phyloP scores from a whole-genome alignment of 2,888 invertebrate species.

The Argyresthia goedartella region DNA sequence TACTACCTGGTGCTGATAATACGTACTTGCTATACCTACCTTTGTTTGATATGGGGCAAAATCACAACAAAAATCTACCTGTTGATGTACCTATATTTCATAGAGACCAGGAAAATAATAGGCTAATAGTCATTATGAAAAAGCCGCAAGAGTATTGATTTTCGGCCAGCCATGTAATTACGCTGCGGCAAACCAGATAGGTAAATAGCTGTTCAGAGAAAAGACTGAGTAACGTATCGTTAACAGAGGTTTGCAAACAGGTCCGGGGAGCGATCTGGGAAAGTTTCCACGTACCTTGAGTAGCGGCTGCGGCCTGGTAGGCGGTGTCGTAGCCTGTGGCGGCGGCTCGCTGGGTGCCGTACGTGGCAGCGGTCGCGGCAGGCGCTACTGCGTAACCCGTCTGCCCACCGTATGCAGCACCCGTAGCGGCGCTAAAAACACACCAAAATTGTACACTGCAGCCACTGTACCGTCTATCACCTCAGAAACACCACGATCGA shows the following conservation, averaged over 20 bases:
- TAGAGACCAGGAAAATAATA: too few relatives aligned
- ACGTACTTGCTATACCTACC: too few relatives aligned
- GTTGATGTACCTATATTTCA: too few relatives aligned
- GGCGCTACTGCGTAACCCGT: conserved; percentile 88
- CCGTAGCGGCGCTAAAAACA: conserved; percentile 75
- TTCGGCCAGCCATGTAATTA: conserved; percentile 14
- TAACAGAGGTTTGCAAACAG: background rate
- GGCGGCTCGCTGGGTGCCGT: conserved; percentile 85
- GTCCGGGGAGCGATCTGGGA: background rate
- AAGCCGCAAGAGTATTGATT: conserved; percentile 3
- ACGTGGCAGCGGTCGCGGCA: conserved; percentile 85
- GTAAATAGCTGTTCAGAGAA: too few relatives aligned
- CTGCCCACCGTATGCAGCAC: conserved; percentile 87
- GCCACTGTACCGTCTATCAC: conserved; percentile 15
- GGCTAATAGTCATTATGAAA: too few relatives aligned
- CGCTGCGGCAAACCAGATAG: background rate
- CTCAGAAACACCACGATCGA: conserved; percentile 35
- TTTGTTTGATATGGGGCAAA: too few relatives aligned
- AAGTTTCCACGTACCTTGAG: conserved; percentile 67
- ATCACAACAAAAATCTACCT: too few relatives aligned
- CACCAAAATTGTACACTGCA: conserved; percentile 16
- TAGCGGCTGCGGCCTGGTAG: conserved; percentile 84
- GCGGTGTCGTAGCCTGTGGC: conserved; percentile 87
- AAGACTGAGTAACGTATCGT: background rate
- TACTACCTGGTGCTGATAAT: too few relatives aligned